A percentile compares a stretch with the other conserved stretches of the same genome.
These are phyloP conservation scores for Sebastes aleutianus DNA, from an alignment of 2,797 vertebrate species.

Conservation along the genomic window DNA sequence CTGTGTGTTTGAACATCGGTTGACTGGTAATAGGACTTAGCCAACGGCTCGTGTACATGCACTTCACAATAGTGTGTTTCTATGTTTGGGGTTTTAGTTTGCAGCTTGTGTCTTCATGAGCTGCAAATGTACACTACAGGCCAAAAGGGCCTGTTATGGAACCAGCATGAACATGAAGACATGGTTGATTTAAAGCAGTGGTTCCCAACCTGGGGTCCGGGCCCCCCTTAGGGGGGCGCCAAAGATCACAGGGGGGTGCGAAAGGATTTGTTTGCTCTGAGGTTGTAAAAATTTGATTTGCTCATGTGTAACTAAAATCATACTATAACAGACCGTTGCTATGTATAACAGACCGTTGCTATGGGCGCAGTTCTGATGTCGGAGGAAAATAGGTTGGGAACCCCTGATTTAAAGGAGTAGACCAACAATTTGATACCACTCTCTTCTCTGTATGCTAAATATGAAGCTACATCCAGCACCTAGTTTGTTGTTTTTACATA, in stretches of 20 bases:
- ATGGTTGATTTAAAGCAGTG: too few relatives aligned
- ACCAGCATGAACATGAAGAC: not conserved
- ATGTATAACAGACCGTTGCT: too few relatives aligned
- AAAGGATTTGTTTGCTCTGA: too few relatives aligned
- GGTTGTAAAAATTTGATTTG: too few relatives aligned
- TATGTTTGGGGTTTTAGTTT: not conserved
- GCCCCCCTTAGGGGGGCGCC: too few relatives aligned
- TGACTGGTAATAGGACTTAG: not conserved
- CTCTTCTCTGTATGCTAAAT: not conserved
- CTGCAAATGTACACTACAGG: not conserved
- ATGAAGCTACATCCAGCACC: not conserved
- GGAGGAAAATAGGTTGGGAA: too few relatives aligned
- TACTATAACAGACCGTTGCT: too few relatives aligned
- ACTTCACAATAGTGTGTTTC: not conserved
- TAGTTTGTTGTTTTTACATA: not conserved
- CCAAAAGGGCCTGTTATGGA: not conserved
- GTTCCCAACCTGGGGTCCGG: too few relatives aligned
- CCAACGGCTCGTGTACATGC: not conserved
- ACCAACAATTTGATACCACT: not conserved
- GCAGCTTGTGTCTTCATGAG: not conserved
- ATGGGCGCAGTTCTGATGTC: too few relatives aligned
- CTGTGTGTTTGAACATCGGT: not conserved
- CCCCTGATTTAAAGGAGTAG: not conserved
- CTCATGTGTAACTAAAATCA: too few relatives aligned
- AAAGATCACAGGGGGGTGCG: too few relatives aligned